phyloP scores from a whole-genome alignment of 2,113 vertebrate species.

The Paramisgurnus dabryanus region DNA sequence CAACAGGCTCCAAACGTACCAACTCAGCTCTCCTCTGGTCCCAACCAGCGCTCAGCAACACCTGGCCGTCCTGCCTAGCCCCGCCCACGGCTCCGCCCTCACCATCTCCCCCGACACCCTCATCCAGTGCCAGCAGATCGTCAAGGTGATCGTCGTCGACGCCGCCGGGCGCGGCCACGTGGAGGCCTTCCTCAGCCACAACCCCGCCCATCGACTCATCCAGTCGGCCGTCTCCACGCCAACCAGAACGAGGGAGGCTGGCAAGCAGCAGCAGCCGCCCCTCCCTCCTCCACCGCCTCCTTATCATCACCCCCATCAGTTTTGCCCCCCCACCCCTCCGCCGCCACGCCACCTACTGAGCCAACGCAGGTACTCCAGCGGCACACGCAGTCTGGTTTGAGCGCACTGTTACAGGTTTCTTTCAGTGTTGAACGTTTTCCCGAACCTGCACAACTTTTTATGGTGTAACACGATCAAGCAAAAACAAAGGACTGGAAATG shows the following conservation, averaged over 20 bases:
- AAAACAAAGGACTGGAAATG: not conserved
- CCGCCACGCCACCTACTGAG: constrained; percentile 72
- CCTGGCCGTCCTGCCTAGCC: constrained; percentile 77
- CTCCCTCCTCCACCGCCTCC: constrained; percentile 92
- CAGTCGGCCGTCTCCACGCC: constrained; percentile 88
- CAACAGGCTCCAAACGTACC: constrained; percentile 99
- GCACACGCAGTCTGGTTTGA: constrained; percentile 90
- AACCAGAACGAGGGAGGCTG: constrained; percentile 67
- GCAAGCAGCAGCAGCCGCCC: constrained; percentile 83
- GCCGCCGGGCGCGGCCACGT: constrained; percentile 90
- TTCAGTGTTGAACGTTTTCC: too few relatives aligned
- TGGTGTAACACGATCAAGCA: too few relatives aligned
- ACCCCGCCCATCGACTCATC: constrained; percentile 87
- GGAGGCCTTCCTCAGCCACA: constrained; percentile 93
- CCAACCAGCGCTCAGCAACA: constrained; percentile 79
- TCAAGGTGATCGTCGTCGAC: constrained; percentile 99
- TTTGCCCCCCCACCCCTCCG: constrained; percentile 90
- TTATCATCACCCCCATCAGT: constrained; percentile 96
- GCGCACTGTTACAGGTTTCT: not conserved
- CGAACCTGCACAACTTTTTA: too few relatives aligned
- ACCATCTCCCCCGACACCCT: constrained; percentile 88
- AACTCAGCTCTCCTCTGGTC: constrained; percentile 81
- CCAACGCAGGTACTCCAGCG: constrained; percentile 89
- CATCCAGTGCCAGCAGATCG: constrained; percentile 98
- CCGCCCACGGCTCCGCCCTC: constrained; percentile 66